Percentiles rank a stretch among this genome's conserved stretches.
Evolutionary conservation across 2,797 vertebrate genomes (phyloP).

Genomic region (Lepilemur ruficaudatus): DNA sequence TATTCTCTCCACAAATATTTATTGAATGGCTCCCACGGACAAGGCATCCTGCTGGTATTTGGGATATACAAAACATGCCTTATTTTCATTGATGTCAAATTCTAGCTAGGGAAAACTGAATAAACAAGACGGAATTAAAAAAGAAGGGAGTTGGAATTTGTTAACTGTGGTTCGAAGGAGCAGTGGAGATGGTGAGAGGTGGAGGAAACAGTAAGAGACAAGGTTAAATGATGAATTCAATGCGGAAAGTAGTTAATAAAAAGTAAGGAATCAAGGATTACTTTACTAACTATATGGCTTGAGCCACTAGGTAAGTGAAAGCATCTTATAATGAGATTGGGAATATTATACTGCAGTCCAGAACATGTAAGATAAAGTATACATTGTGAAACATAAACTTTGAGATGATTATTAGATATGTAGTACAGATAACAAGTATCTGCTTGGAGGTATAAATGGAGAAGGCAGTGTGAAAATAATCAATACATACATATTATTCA

Average conservation of each 20-base stretch:
- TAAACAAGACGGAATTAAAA: background rate
- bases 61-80: background rate
- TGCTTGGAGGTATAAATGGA: background rate
- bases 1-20: background rate
- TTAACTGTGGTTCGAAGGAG: background rate
- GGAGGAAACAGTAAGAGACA: background rate
- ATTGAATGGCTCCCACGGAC: background rate
- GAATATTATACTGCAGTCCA: background rate
- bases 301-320: background rate
- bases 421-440: background rate
- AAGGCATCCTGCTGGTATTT: background rate
- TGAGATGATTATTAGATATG: background rate
- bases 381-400: background rate
- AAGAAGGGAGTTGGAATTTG: background rate
- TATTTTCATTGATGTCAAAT: background rate
- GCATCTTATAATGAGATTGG: background rate
- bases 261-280: background rate
- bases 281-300: background rate
- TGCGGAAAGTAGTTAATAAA: background rate
- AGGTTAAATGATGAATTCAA: background rate
- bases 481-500: background rate
- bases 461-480: background rate
- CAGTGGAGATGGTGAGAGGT: background rate
- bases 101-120: background rate
- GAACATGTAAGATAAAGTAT: background rate